phyloP scores from a whole-genome alignment of 2,113 vertebrate genomes.

The Phycodurus eques region DNA sequence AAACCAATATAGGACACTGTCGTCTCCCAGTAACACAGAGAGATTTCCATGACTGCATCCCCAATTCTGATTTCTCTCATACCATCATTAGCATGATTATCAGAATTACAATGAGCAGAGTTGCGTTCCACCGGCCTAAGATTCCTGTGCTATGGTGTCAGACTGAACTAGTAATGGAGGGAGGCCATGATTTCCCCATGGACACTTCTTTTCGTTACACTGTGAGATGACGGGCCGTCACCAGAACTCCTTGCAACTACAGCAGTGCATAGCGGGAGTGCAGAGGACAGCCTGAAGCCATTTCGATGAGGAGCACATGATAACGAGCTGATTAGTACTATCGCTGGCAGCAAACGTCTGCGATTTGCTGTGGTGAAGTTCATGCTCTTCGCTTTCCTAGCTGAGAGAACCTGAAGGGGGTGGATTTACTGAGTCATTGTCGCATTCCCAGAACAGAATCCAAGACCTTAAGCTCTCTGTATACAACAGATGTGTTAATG shows the following conservation, averaged over 20 bases:
- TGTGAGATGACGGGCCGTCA: constrained; percentile 6
- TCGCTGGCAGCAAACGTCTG: not conserved
- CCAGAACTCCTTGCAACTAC: constrained; percentile 19
- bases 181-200: constrained; percentile 46
- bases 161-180: constrained; percentile 18
- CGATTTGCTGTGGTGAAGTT: constrained; percentile 5
- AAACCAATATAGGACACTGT: not conserved
- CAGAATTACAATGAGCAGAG: constrained; percentile 15
- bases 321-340: constrained; percentile 28
- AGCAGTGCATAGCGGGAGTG: not conserved
- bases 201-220: constrained; percentile 27
- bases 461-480: constrained; percentile 16
- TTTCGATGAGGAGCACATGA: constrained; percentile 12
- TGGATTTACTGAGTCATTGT: constrained; percentile 31
- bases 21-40: not conserved
- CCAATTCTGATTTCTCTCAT: not conserved
- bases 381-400: constrained; percentile 9
- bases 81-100: constrained; percentile 23
- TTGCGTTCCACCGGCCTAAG: not conserved
- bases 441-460: constrained; percentile 21
- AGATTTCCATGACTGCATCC: not conserved
- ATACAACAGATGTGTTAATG: constrained; percentile 41
- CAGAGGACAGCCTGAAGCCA: constrained; percentile 18
- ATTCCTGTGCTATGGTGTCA: not conserved
- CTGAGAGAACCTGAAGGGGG: constrained; percentile 15